phyloP scores from a whole-genome alignment of 2,888 invertebrate genomes.

The Trypoxylon attenuatum region DNA sequence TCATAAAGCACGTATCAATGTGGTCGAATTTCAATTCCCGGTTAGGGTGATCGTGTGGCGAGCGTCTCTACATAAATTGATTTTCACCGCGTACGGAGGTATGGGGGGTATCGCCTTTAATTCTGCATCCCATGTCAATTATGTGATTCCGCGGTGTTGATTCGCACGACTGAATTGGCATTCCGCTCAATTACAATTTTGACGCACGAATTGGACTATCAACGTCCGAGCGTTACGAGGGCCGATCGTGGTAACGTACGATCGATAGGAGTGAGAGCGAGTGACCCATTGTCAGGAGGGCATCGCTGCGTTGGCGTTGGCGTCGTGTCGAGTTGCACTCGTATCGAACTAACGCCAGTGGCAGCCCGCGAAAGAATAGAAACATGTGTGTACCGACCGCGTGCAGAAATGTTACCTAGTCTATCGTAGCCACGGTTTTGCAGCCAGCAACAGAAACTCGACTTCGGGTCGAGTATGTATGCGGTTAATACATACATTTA shows the following conservation, averaged over 20 bases:
- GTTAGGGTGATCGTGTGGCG: constrained; percentile 28
- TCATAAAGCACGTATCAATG: no score
- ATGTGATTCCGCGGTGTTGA: background rate
- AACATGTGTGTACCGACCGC: no score
- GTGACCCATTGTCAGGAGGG: no score
- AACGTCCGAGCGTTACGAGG: background rate
- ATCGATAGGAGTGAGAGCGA: no score
- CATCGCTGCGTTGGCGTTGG: no score
- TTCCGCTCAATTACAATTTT: background rate
- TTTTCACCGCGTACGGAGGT: constrained; percentile 20
- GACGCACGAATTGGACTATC: background rate
- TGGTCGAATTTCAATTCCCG: constrained; percentile 38
- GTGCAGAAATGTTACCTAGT: no score
- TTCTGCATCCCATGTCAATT: background rate
- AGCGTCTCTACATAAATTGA: constrained; percentile 30
- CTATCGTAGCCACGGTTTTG: no score
- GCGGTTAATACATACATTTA: constrained; percentile 4
- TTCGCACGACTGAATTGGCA: background rate
- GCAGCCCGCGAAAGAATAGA: no score
- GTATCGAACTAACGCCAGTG: no score
- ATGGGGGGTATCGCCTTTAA: constrained; percentile 26
- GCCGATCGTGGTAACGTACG: background rate
- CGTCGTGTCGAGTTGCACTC: no score
- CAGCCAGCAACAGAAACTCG: no score
- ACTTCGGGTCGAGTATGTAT: no score